Evolutionary conservation across 2,888 invertebrate genomes (phyloP).

Genomic region (Thalpophila matura): DNA sequence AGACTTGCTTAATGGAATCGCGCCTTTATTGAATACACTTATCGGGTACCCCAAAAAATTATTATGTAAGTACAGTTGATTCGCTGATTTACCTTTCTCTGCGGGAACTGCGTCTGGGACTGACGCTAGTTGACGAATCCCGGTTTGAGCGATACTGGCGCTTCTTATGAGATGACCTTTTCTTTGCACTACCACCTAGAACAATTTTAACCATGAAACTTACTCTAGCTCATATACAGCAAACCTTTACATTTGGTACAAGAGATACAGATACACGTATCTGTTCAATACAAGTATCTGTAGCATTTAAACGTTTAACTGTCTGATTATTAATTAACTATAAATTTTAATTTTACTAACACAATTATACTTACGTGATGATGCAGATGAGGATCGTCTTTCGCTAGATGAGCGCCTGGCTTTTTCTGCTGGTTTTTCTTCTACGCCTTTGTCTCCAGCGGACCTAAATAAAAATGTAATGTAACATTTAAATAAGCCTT

Average conservation of each 20-base stretch:
- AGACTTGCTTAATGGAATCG: no score
- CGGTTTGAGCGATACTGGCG: slow-evolving; percentile 97
- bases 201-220: slow-evolving; percentile 10
- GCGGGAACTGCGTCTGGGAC: slow-evolving; percentile 88
- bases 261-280: no score
- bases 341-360: neutral
- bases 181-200: slow-evolving; percentile 92
- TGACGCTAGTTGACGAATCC: slow-evolving; percentile 93
- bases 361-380: slow-evolving; percentile 79
- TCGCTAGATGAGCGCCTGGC: slow-evolving; percentile 81
- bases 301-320: no score
- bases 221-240: no score
- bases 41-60: slow-evolving; percentile 18
- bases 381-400: slow-evolving; percentile 84
- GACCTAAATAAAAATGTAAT: slow-evolving; percentile 63
- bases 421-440: slow-evolving; percentile 81
- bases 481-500: neutral
- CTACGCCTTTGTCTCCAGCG: slow-evolving; percentile 72
- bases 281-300: no score
- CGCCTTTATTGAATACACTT: slow-evolving; percentile 13
- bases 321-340: no score
- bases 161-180: slow-evolving; percentile 95
- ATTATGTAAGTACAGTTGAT: neutral
- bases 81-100: slow-evolving; percentile 87
- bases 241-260: no score